phyloP scores from a whole-genome alignment of 1,140 invertebrate genomes.

The Formica exsecta region DNA sequence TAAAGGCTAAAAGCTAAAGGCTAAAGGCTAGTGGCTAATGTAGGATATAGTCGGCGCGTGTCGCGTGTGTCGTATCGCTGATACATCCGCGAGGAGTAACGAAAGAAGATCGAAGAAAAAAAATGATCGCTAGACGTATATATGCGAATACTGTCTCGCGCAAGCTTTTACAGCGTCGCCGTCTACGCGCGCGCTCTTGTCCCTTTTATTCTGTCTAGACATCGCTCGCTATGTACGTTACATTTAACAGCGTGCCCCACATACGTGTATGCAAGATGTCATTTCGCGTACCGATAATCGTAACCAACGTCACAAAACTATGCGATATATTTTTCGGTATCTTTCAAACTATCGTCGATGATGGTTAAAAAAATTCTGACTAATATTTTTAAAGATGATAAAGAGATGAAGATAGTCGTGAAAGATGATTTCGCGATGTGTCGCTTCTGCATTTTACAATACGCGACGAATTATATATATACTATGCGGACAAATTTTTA shows the following conservation, averaged over 20 bases:
- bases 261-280: not conserved
- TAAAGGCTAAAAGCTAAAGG: too few relatives aligned
- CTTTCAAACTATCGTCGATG: not conserved
- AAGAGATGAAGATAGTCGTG: not conserved
- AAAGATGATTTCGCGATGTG: not conserved
- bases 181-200: slow-evolving; percentile 64
- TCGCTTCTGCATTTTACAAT: not conserved
- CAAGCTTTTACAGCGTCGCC: slow-evolving; percentile 36
- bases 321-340: too few relatives aligned
- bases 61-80: not conserved
- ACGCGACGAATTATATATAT: not conserved
- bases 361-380: not conserved
- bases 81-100: slow-evolving; percentile 25
- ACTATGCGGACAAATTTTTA: too few relatives aligned
- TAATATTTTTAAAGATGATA: not conserved
- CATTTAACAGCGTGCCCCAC: slow-evolving; percentile 60
- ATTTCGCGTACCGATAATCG: not conserved
- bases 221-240: slow-evolving; percentile 66
- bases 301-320: too few relatives aligned
- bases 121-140: slow-evolving; percentile 24
- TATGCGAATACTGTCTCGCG: slow-evolving; percentile 27
- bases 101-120: slow-evolving; percentile 16
- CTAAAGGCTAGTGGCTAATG: too few relatives aligned
- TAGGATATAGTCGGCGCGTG: not conserved
- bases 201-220: slow-evolving; percentile 74